Evolutionary conservation across 2,797 vertebrate species (phyloP).

Genomic region (Hafferia zeledoni): DNA sequence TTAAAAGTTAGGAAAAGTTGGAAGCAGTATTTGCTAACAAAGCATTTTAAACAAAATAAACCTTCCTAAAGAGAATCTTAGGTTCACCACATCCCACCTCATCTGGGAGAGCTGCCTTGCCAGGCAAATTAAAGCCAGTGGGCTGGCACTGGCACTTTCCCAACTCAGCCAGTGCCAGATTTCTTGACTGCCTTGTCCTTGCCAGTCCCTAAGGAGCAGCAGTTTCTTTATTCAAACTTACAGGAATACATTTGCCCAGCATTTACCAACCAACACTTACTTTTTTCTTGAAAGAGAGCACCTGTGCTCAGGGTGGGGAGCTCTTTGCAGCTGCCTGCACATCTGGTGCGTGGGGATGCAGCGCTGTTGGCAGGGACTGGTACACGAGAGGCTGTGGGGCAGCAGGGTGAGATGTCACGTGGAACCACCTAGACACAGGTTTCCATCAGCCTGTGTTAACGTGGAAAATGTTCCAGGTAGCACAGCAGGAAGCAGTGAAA

Average conservation of each 20-base stretch:
- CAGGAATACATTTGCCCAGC: background rate
- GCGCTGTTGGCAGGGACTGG: background rate
- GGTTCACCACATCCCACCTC: background rate
- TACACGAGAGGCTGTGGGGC: background rate
- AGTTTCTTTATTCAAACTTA: rapidly evolving
- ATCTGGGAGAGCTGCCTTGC: background rate
- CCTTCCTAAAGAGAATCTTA: background rate
- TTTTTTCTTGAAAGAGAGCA: background rate
- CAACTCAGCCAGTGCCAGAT: background rate
- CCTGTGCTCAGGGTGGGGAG: background rate
- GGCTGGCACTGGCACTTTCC: background rate
- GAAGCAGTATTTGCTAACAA: background rate
- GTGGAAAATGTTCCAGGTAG: background rate
- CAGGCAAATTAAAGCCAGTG: background rate
- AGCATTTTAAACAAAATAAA: conserved; percentile 9
- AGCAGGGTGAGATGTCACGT: rapidly evolving
- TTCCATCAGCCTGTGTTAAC: background rate
- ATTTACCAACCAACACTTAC: background rate
- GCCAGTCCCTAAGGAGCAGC: background rate
- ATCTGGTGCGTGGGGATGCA: background rate
- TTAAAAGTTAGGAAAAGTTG: background rate
- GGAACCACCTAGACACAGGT: rapidly evolving
- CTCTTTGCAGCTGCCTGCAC: background rate
- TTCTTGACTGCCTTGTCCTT: background rate
- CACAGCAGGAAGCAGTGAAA: background rate